phyloP scores from a whole-genome alignment of 35 echinoderm and acorn worm species.

The Stichopus chloronotus region DNA sequence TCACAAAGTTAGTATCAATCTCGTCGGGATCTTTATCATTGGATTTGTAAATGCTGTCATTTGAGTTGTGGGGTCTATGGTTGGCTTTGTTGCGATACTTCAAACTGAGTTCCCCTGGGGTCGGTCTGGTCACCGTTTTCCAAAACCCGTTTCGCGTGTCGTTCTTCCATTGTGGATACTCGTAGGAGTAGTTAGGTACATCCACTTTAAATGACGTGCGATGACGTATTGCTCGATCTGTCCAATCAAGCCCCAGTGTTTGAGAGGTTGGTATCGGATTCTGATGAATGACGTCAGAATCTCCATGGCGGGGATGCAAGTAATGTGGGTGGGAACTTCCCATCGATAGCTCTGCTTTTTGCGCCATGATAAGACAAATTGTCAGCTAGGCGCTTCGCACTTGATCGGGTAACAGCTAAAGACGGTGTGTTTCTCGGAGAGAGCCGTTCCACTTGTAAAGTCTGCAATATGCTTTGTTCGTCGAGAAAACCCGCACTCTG shows the following conservation, averaged over 20 bases:
- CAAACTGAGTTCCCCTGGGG: conserved; percentile 4
- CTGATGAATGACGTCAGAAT: background rate
- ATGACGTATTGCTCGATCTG: background rate
- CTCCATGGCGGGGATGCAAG: background rate
- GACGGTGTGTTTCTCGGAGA: conserved; percentile 15
- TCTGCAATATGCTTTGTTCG: background rate
- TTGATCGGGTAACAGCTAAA: background rate
- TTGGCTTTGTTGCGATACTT: background rate
- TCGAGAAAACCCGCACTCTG: background rate
- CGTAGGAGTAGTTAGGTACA: background rate
- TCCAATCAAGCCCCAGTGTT: background rate
- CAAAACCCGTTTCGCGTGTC: background rate
- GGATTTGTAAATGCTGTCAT: background rate
- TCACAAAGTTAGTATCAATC: background rate
- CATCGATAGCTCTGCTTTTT: too few relatives aligned
- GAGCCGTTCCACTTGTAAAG: background rate
- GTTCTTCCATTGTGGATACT: background rate
- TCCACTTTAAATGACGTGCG: background rate
- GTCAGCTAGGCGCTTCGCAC: background rate
- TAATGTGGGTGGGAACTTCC: background rate
- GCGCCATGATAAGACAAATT: too few relatives aligned
- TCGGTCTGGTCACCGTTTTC: conserved; percentile 38
- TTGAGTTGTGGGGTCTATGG: background rate
- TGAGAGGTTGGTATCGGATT: background rate
- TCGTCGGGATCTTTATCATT: conserved; percentile 27